Base-by-base conservation (phyloP, 2,888 invertebrate species). In the Tinea pellionella region DNA sequence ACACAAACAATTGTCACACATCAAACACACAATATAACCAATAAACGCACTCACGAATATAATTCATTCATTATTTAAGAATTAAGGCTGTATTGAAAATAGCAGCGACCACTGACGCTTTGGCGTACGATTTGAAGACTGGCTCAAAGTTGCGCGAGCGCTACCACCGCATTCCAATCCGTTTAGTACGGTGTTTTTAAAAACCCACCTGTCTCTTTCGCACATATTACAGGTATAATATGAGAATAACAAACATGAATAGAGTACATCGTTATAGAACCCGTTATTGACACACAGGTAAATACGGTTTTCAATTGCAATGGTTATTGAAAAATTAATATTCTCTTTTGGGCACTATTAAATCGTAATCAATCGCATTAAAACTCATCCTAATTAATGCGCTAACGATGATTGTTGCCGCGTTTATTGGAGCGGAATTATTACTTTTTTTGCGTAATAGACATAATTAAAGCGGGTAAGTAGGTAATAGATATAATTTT, bases 241-340 rank as follows among this genome's bases (percentile, higher is more conserved):
- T 51, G 63, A n/a, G 30, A 61, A 63, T 61, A 62, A n/a, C 11
- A 3, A 41, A 15, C 37, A 18, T 8, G 16, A 32, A 75, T 75
- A 71, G 30, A 30, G 55, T 51, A 37, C 24, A 2, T 41, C 7
- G 41, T 42, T 29, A 74, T 69, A 71, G 69, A 70, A 61, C 78
- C 85, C 86, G 85, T 85, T 86, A 86, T 79, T 78, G 75, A 83
- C 72, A 75, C 71, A 74, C 75, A 75, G 43, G 76, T 78, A 80
- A 76, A 70, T 74, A 76, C 74, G 58, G 61, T 61, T 51, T 57
- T 61, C 74, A 57, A 57, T 57, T 57, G 57, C 57, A 32, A 6
- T 57, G 32, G 4, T 16, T 32, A 57, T 57, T 57, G 32, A 57
- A 57, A 57, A 57, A 32, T 32, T 24, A 53, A 16, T 53, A 24